Evolutionary conservation across 2,113 vertebrate genomes (phyloP).

Genomic region (Poecilia latipinna): DNA sequence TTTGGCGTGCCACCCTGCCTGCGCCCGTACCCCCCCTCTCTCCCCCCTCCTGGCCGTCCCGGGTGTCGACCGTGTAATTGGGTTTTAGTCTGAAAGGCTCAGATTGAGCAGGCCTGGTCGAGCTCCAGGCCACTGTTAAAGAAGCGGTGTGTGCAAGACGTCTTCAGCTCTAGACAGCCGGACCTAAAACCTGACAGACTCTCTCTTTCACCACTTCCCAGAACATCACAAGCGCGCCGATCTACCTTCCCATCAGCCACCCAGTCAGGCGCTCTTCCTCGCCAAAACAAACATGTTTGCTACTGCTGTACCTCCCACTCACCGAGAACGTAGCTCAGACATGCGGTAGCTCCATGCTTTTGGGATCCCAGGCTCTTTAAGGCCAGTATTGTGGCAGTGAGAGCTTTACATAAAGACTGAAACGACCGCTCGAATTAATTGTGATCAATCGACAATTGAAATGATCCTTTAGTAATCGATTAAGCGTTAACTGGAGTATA

Average conservation of each 20-base stretch:
- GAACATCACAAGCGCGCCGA: slow-evolving; percentile 63
- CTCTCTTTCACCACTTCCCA: slow-evolving; percentile 77
- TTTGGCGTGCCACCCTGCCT: slow-evolving; percentile 53
- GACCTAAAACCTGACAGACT: slow-evolving; percentile 67
- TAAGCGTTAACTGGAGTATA: no score
- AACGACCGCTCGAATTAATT: no score
- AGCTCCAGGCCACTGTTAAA: slow-evolving; percentile 62
- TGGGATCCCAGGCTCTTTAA: background rate
- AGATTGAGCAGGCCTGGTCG: slow-evolving; percentile 71
- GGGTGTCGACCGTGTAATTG: slow-evolving; percentile 44
- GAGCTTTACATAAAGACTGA: background rate
- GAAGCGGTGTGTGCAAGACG: slow-evolving; percentile 52
- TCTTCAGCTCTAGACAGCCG: slow-evolving; percentile 31
- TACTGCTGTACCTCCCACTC: slow-evolving; percentile 28
- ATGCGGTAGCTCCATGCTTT: slow-evolving; percentile 4
- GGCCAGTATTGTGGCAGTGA: slow-evolving; percentile 1
- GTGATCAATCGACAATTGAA: no score
- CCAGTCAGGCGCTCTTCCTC: slow-evolving; percentile 41
- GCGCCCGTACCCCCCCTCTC: background rate
- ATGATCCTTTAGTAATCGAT: no score
- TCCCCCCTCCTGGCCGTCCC: background rate
- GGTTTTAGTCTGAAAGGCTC: slow-evolving; percentile 64
- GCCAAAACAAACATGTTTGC: slow-evolving; percentile 52
- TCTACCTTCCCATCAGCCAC: slow-evolving; percentile 51
- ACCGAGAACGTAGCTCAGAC: slow-evolving; percentile 8